Evolutionary conservation across 2,113 vertebrate species (phyloP), one percentile per base, ranked within the genome.

Genomic region (Theristicus caerulescens): DNA sequence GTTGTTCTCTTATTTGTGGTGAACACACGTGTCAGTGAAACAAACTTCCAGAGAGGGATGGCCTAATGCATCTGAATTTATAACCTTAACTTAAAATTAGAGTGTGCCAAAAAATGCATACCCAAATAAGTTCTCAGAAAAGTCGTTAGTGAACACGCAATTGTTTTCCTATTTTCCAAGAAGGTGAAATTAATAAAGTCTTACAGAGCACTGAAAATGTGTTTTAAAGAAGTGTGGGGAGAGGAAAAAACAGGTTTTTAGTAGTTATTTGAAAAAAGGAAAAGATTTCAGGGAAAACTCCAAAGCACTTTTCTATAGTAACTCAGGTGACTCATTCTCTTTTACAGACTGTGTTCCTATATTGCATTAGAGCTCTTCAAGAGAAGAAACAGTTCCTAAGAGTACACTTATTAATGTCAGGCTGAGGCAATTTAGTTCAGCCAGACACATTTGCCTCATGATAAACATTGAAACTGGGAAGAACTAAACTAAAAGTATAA

Each of bases 1-100:
- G 3, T 19, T 49, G 2, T 9, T 78, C 10, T 70, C 20, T 66
- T 74, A 24, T 34, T 62, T 0, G 0, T 36, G 11, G 13, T 61
- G 22, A 42, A 44, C 10, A 46, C 3, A 42, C 1, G 3, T 51
- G 8, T 82, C 26, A 57, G 5, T 17, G 26, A 65, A 70, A 29
- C 3, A 36, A 52, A 36, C 1, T n/a, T 72, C 24, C 16, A 13
- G 21, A 54, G 22, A 70, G 3, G 8, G 5, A 16, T 36, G 16
- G 8, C 13, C 3, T 72, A 58, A 64, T 21, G 19, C 4, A 59
- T 27, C 29, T 67, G 46, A 58, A 79, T 80, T 76, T 40, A 20
- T 46, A 66, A 54, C 1, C 16, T 65, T 62, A 40, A 76, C 79
- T 66, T 46, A 12, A 82, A 86, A 91, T 20, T 24, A 16, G 11